Percentiles rank a stretch among this genome's conserved stretches.
These are phyloP conservation scores for Acromyrmex heyeri DNA, from an alignment of 1,140 invertebrate genomes.

Conservation along the genomic window DNA sequence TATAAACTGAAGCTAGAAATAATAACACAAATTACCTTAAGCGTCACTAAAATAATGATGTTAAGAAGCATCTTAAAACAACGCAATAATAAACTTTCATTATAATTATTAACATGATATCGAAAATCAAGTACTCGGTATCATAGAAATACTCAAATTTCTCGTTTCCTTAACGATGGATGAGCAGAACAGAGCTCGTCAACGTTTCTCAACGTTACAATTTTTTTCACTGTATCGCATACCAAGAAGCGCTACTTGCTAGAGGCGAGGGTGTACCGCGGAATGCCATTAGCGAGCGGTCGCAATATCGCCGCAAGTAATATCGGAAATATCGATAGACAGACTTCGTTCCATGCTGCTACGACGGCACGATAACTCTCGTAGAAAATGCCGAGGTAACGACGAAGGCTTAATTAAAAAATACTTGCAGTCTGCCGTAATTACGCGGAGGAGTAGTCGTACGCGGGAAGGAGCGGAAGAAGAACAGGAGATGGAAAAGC, in stretches of 20 bases:
- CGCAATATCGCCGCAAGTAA: constrained; percentile 55
- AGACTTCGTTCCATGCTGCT: constrained; percentile 56
- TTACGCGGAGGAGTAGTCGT: constrained; percentile 39
- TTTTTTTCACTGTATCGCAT: constrained; percentile 40
- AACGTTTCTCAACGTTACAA: constrained; percentile 28
- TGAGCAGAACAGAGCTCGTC: not conserved
- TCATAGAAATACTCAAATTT: not conserved
- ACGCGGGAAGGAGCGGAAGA: too few relatives aligned
- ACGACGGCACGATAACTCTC: constrained; percentile 67
- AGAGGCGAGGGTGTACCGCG: constrained; percentile 38
- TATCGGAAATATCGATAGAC: constrained; percentile 73
- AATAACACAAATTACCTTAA: too few relatives aligned
- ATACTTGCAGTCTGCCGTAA: constrained; percentile 67
- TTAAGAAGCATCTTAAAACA: too few relatives aligned
- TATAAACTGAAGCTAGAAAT: too few relatives aligned
- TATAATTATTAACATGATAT: not conserved
- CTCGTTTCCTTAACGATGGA: constrained; percentile 4
- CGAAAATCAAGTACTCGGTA: not conserved
- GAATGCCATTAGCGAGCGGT: constrained; percentile 65
- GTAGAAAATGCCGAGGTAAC: constrained; percentile 54
- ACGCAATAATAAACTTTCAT: not conserved
- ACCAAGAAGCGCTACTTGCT: constrained; percentile 57
- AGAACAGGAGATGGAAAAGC: constrained; percentile 30
- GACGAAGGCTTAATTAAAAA: constrained; percentile 75
- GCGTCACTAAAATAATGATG: too few relatives aligned